Evolutionary conservation across 2,888 invertebrate genomes (phyloP), one percentile per base, ranked within the genome.

Genomic region (Eucriotettix oculatus): DNA sequence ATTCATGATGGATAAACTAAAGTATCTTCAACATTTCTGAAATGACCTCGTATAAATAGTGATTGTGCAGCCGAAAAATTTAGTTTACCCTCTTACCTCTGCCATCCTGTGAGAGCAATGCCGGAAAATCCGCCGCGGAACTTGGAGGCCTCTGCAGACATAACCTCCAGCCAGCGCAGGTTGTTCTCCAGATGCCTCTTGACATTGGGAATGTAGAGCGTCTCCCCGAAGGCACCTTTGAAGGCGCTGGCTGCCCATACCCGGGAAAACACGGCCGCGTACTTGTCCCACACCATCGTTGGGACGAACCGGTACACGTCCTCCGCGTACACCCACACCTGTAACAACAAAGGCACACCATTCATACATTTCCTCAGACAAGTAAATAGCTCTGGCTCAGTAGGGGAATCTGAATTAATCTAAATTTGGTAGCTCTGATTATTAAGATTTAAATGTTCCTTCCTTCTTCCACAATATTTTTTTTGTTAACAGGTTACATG

Each of bases 201-300:
- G 16, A 83, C 76, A 62, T 84, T 82, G 9, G 85, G 85, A 62
- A 85, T 77, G 66, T 81, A 79, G 55, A 85, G 67, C 3, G 83
- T 83, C 71, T 86, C 85, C 0, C 86, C 86, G 66, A 85, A 85
- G 9, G 86, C 86, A 1, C 85, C 87, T 71, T 88, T 88, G 70
- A 82, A 87, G 0, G 87, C 86, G 5, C 84, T 84, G 1, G 86
- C 86, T 3, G 82, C 78, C 87, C 87, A 87, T 10, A 84, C 81
- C 0, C 81, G 79, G 9, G 79, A 78, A 67, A 87, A 87, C 11
- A 85, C 79, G 16, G 80, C 76, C 0, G 82, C 78, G 66, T 84
- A 86, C 65, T 81, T 82, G 66, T 84, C 80, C 85, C 85, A 86
- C 10, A 83, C 75, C 57, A 73, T 72, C 42, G 69, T 66, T 7